These are phyloP conservation scores for Acrocephalus arundinaceus DNA, from an alignment of 2,113 vertebrate species.

Conservation along the genomic window DNA sequence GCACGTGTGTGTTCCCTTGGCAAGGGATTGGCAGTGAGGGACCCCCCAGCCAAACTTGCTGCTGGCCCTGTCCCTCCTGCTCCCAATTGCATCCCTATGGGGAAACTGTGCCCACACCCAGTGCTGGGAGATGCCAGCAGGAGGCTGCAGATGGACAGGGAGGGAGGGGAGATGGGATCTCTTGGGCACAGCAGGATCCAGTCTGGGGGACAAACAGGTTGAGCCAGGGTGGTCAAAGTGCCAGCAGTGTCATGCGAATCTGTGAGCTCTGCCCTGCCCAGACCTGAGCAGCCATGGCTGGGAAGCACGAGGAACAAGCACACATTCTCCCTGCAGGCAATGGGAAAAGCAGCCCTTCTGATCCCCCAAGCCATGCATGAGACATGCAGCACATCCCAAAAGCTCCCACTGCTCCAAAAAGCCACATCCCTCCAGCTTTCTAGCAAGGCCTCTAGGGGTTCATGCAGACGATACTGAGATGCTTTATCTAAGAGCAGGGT, in stretches of 20 bases:
- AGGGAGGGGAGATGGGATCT: background rate
- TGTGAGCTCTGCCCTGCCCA: background rate
- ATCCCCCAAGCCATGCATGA: background rate
- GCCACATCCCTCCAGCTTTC: background rate
- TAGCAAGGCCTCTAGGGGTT: background rate
- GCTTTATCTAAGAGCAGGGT: background rate
- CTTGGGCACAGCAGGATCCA: background rate
- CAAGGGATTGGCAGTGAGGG: background rate
- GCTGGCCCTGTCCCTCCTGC: background rate
- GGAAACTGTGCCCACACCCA: background rate
- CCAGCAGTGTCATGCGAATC: accelerated
- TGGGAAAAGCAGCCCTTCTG: background rate
- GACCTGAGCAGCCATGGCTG: background rate
- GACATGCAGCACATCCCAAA: background rate
- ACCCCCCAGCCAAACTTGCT: background rate
- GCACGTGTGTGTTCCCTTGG: accelerated
- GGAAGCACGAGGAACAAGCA: background rate
- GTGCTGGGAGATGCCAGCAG: background rate
- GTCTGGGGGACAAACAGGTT: background rate
- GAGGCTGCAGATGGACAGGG: background rate
- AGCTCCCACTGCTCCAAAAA: background rate
- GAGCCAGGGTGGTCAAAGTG: background rate
- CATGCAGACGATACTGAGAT: background rate
- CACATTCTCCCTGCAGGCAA: background rate
- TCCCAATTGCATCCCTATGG: background rate